phyloP scores from a whole-genome alignment of 2,797 vertebrate genomes.

The Fratercula arctica region DNA sequence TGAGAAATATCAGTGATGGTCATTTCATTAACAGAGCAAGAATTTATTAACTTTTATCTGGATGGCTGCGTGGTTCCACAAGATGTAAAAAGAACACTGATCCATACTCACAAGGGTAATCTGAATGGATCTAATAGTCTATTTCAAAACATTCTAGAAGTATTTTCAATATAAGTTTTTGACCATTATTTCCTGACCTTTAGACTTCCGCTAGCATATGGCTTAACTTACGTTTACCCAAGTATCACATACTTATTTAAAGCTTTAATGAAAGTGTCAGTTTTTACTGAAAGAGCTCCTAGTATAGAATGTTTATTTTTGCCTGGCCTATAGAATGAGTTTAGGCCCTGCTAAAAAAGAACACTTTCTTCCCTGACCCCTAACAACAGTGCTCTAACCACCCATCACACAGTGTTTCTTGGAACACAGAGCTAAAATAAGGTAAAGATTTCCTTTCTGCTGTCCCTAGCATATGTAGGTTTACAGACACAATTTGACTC shows the following conservation, averaged over 20 bases:
- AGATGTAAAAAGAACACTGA: neutral
- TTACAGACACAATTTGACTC: neutral
- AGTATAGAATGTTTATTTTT: neutral
- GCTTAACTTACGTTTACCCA: neutral
- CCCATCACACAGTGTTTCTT: neutral
- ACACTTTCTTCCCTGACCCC: neutral
- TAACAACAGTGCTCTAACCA: neutral
- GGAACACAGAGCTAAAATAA: neutral
- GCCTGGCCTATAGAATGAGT: neutral
- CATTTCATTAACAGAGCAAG: neutral
- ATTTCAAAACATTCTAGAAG: neutral
- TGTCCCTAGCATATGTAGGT: accelerated
- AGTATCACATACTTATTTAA: neutral
- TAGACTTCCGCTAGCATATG: neutral
- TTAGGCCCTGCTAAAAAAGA: neutral
- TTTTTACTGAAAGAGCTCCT: neutral
- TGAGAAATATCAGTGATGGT: neutral
- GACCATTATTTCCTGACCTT: neutral
- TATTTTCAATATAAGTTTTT: neutral
- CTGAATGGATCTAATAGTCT: neutral
- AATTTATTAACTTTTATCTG: neutral
- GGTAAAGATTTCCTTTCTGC: neutral
- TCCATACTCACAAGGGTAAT: neutral
- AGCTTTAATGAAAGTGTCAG: neutral
- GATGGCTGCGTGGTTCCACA: neutral